These are phyloP conservation scores for Meriones unguiculatus DNA, from an alignment of 2,113 vertebrate species.

Conservation along the genomic window DNA sequence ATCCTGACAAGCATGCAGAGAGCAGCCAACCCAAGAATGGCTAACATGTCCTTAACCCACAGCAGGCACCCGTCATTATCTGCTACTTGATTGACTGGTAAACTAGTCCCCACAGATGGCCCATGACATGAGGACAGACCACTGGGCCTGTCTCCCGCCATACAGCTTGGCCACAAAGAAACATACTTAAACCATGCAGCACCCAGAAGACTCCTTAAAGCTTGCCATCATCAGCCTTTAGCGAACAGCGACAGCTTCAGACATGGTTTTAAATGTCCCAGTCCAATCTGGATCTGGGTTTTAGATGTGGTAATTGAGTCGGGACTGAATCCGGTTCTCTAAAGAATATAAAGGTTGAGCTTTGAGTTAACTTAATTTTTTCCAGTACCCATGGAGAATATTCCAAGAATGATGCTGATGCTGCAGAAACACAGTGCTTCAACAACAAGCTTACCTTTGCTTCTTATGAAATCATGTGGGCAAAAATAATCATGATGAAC, in stretches of 20 bases:
- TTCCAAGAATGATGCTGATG: not conserved
- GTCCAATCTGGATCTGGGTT: constrained; percentile 18
- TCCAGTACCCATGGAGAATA: not conserved
- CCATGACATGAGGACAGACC: constrained; percentile 22
- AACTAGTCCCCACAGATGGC: not conserved
- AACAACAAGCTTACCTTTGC: constrained; percentile 45
- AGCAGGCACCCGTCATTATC: not conserved
- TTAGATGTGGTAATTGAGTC: constrained; percentile 55
- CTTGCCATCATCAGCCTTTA: constrained; percentile 37
- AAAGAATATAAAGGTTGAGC: not conserved
- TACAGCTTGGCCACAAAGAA: not conserved
- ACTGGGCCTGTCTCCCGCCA: not conserved
- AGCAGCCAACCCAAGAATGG: not conserved
- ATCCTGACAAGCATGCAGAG: not conserved
- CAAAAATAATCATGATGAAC: not conserved
- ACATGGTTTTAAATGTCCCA: constrained; percentile 29
- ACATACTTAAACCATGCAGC: constrained; percentile 49
- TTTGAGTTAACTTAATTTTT: not conserved
- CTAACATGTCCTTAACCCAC: not conserved
- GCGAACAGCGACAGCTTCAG: constrained; percentile 53
- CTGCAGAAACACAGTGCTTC: not conserved
- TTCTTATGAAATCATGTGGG: constrained; percentile 4
- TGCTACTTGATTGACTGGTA: constrained; percentile 21
- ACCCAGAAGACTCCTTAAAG: not conserved
- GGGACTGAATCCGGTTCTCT: constrained; percentile 17